Base-by-base conservation (phyloP, 2,888 invertebrate species). In the Antitype chi region DNA sequence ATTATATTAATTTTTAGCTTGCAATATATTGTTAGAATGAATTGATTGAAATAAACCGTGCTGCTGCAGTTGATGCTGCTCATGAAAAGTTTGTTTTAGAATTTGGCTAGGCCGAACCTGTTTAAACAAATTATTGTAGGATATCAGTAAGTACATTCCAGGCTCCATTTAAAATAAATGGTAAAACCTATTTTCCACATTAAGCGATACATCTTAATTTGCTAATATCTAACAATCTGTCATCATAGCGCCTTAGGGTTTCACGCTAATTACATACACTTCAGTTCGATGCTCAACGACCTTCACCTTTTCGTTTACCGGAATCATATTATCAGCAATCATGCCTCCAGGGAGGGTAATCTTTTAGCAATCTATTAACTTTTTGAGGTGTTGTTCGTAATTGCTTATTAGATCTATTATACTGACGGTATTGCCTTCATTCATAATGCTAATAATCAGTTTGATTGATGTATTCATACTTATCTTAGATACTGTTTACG, bases 241-340 rank as follows among this genome's bases (percentile, higher is more conserved):
- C 73, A 69, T 71, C 74, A 81, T 49, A 66, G n/a, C 25, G 68
- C 82, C 74, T 15, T 57, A 68, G 63, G 70, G 57, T 23, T 68
- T 64, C 52, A 74, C 59, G 62, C 55, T 82, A 70, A 82, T 75
- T 78, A 73, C 38, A n/a, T 43, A 52, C 57, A 63, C 53, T 59
- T 77, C 60, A 60, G 57, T 63, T 70, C 20, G 38, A 84, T 69
- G 71, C 28, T 72, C 25, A 76, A n/a, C n/a, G 47, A 64, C 84
- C 84, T 85, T 85, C 59, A 85, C 84, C 78, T 87, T 86, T 83
- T 13, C 57, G n/a, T 76, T 78, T 85, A 80, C 81, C 80, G 80
- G 86, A 87, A 87, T 75, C 55, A 59, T 76, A 64, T 74, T 81
- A 81, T 32, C 70, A 69, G 73, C 38, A 74, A 67, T 53, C 25